Evolutionary conservation across 2,888 invertebrate genomes (phyloP).

Genomic region (Aphidoletes aphidimyza): DNA sequence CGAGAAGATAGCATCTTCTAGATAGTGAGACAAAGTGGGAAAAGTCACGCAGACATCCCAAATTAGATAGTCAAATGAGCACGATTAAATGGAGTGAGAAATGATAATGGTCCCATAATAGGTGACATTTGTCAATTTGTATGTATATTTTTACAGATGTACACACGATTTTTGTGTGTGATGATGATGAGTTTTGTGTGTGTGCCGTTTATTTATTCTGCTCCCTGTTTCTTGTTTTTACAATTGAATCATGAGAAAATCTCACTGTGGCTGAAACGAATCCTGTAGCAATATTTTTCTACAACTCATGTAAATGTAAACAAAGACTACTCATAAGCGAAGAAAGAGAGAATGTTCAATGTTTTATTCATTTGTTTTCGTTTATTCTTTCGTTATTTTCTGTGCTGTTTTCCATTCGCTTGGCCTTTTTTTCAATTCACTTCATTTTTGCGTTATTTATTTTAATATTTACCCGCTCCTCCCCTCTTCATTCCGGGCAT

Average conservation of each 20-base stretch:
- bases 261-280: not conserved
- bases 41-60: not conserved
- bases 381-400: not conserved
- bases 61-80: slow-evolving; percentile 10
- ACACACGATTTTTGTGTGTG: not conserved
- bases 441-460: not conserved
- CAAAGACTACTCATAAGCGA: not conserved
- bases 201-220: no score
- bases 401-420: not conserved
- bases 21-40: not conserved
- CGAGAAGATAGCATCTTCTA: no score
- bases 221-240: no score
- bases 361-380: not conserved
- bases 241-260: not conserved
- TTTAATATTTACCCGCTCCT: slow-evolving; percentile 2
- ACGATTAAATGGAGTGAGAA: not conserved
- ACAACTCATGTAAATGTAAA: not conserved
- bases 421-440: not conserved
- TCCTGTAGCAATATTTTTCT: not conserved
- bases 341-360: not conserved
- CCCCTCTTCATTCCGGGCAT: not conserved
- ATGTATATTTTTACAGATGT: not conserved
- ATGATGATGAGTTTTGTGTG: no score
- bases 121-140: slow-evolving; percentile 1
- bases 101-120: not conserved